Base-by-base conservation (phyloP, 2,888 invertebrate species). In the Spilarctia lutea region DNA sequence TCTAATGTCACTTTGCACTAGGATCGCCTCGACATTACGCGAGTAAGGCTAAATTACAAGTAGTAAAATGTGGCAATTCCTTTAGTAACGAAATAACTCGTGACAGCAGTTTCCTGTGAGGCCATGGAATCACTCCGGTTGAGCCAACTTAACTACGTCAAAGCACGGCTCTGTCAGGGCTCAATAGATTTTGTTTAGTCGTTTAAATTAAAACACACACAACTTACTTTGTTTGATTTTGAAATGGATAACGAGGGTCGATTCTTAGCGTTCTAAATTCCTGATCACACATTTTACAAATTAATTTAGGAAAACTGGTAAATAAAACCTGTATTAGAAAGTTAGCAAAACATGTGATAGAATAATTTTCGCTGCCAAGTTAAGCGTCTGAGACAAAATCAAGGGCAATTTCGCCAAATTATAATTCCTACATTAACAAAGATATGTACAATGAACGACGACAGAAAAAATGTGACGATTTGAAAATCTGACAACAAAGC, bases 191-290 rank as follows among this genome's bases (percentile, higher is more conserved):
- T 56, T 11, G 20, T n/a, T n/a, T 3, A 24, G 11, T 56, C 10
- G 52, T 56, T 60, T 60, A 60, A 13, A 65, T 35, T 35, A 24
- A 35, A 18, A 18, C 10, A 65, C 16, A 20, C 3, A 13, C 2
- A 6, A 88, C 90, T 89, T 79, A 94, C 96, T 79, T 91, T 4
- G 96, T 95, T 80, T 96, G 95, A 84, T 95, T 95, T 82, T 78
- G 78, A 84, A 92, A 91, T 13, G 96, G 96, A 79, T 94, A 95
- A 3, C 96, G 89, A 8, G 96, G 96, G 81, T 96, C 96, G 2
- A 94, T 88, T 18, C 95, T 92, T 68, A 91, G 82, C 10, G 95
- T 95, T 80, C 91, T 90, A 78, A 96, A 95, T 81, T 94, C 94
- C 81, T 93, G 91, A 76, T 95, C 94, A 81, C 95, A 95, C 94